Base-by-base conservation (phyloP, 2,797 vertebrate genomes). In the Xiphophorus birchmanni region DNA sequence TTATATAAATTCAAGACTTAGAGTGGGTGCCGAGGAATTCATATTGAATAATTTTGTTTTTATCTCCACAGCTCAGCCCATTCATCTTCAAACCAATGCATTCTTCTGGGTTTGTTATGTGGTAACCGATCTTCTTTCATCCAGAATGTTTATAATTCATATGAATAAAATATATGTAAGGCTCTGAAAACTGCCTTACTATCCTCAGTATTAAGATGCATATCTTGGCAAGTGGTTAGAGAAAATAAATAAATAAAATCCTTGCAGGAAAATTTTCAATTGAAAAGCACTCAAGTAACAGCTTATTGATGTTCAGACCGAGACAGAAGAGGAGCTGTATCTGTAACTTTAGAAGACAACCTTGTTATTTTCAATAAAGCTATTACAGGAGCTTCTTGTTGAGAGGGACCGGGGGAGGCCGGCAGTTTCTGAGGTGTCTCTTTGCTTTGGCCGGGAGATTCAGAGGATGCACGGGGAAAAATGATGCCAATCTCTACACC, bases 341-440 rank as follows among this genome's bases (percentile, higher is more conserved):
- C 88, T 90, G 92, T 92, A 94, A 93, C 92, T 83, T 86, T 83
- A 93, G 93, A 91, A 92, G 84, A 90, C 90, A 92, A 93, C 91
- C 94, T 92, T 91, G 92, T 94, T 93, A 94, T 91, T 94, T 88
- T 93, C 93, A 93, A 93, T 93, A 94, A 94, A 92, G 81, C 89
- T 89, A 92, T 94, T 93, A 94, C 74, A 91, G 83, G 74, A 87
- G 88, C 88, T 86, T 88, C 83, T 93, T 87, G 84, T 72, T 91
- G 91, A 89, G 81, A 84, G 88, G 84, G 87, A 75, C 56, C 29
- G 77, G 78, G 84, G 79, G 86, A 87, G 85, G 69, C 88, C 56
- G 48, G 87, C 82, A 86, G 90, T 79, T 89, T 81, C 87, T 88
- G 85, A 91, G 86, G 84, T 89, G 90, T 93, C 88, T 93, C 90